Evolutionary conservation across 2,888 invertebrate genomes (phyloP).

Genomic region (Scaptomyza cyrtandrae): DNA sequence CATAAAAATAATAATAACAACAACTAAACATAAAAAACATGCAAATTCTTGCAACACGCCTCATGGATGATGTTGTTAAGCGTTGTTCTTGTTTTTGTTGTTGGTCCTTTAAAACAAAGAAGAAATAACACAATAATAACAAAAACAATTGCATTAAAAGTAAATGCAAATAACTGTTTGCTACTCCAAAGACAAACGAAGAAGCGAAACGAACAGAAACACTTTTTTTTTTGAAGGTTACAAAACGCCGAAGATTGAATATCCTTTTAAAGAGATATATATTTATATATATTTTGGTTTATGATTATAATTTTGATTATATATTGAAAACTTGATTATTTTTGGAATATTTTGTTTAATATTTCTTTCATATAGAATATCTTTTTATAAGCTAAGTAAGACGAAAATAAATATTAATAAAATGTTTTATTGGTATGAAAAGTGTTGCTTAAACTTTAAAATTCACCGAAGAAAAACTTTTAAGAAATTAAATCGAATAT

Average conservation of each 20-base stretch:
- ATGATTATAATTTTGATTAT: too few species aligned
- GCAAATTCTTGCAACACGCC: conserved; percentile 72
- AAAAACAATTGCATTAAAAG: conserved; percentile 64
- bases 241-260: conserved; percentile 6
- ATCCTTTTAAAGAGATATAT: conserved; percentile 6
- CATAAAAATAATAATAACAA: conserved; percentile 28
- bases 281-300: too few species aligned
- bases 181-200: conserved; percentile 56
- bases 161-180: conserved; percentile 70
- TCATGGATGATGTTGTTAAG: conserved; percentile 66
- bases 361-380: too few species aligned
- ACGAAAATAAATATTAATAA: too few species aligned
- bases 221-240: not conserved
- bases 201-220: conserved; percentile 22
- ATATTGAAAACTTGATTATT: too few species aligned
- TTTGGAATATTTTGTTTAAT: too few species aligned
- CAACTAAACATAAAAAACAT: conserved; percentile 65
- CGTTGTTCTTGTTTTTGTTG: conserved; percentile 7
- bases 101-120: conserved; percentile 32
- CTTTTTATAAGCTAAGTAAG: too few species aligned
- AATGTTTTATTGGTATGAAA: too few species aligned
- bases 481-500: too few species aligned
- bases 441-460: too few species aligned
- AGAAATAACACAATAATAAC: conserved; percentile 7
- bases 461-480: too few species aligned